Evolutionary conservation across 2,888 invertebrate species (phyloP).

Genomic region (Tetropium fuscum): DNA sequence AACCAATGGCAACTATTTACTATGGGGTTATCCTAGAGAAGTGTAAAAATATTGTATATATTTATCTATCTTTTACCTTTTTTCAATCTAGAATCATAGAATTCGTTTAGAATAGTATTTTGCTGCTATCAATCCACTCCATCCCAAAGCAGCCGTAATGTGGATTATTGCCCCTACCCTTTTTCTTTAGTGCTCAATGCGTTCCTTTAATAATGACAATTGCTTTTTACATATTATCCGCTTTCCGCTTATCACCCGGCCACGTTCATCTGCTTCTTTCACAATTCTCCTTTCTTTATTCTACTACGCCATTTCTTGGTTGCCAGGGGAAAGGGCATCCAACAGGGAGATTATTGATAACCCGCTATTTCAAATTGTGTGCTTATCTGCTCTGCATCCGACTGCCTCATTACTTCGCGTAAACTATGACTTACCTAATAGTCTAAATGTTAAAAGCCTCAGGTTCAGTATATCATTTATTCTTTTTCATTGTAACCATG

Average conservation of each 20-base stretch:
- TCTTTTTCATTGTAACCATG: neutral
- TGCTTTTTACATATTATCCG: slow-evolving; percentile 10
- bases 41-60: too few relatives aligned
- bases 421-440: neutral
- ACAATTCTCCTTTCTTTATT: slow-evolving; percentile 14
- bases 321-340: slow-evolving; percentile 1
- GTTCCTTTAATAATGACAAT: neutral
- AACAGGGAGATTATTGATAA: slow-evolving; percentile 14
- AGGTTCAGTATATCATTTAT: neutral
- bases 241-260: neutral
- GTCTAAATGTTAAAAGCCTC: slow-evolving; percentile 2
- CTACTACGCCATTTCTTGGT: neutral
- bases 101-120: neutral
- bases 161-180: neutral
- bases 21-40: too few relatives aligned
- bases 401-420: slow-evolving; percentile 7
- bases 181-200: neutral
- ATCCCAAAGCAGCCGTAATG: neutral
- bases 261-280: slow-evolving; percentile 1
- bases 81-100: too few relatives aligned
- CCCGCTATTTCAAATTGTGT: slow-evolving; percentile 7
- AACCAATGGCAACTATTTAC: too few relatives aligned
- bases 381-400: slow-evolving; percentile 7
- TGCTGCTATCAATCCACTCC: neutral
- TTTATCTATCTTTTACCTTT: too few relatives aligned